These are phyloP conservation scores for Clytia hemisphaerica DNA, from an alignment of 30 jellyfish, hydroid and myxozoan species.

Conservation along the genomic window DNA sequence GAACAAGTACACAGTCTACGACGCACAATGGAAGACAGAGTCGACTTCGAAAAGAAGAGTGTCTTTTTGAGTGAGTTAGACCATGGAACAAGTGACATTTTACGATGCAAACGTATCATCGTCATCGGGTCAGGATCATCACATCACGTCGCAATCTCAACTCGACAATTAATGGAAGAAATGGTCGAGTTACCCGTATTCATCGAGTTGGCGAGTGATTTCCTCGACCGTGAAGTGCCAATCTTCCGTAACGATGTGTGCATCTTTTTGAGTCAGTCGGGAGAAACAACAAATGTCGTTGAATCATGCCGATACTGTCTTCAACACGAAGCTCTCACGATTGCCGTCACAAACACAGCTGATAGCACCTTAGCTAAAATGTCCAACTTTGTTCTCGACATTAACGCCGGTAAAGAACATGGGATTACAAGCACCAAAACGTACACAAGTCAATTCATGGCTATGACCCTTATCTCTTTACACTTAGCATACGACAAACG, in stretches of 20 bases:
- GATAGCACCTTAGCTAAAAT: conserved; percentile 73
- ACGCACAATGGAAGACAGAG: conserved; percentile 65
- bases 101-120: conserved; percentile 69
- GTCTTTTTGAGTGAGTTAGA: conserved; percentile 67
- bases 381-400: conserved; percentile 71
- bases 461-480: conserved; percentile 67
- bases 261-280: conserved; percentile 83
- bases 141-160: conserved; percentile 75
- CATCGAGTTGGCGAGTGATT: conserved; percentile 94
- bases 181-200: conserved; percentile 84
- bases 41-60: conserved; percentile 52
- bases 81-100: conserved; percentile 52
- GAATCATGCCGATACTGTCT: conserved; percentile 59
- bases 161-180: conserved; percentile 83
- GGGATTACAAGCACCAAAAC: conserved; percentile 95
- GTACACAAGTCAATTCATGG: conserved; percentile 69
- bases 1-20: conserved; percentile 80
- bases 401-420: conserved; percentile 71
- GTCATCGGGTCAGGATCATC: conserved; percentile 95
- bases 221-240: conserved; percentile 82
- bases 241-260: conserved; percentile 90
- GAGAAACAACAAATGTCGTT: background rate
- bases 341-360: conserved; percentile 77
- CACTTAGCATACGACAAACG: conserved; percentile 62
- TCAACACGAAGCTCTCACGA: conserved; percentile 68